Evolutionary conservation across 2,888 invertebrate genomes (phyloP).

Genomic region (Tipula confusa): DNA sequence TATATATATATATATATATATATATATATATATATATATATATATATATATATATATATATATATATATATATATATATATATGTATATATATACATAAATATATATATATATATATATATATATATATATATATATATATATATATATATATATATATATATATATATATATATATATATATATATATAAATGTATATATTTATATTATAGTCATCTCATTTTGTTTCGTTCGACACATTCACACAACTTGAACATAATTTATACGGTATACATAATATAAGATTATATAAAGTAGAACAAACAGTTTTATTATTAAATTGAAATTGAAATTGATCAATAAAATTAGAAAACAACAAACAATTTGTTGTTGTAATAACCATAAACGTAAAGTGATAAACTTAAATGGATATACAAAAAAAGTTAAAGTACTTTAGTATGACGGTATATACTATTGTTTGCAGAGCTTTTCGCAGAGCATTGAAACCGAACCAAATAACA

Average conservation of each 20-base stretch:
- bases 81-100: too few relatives aligned
- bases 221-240: too few relatives aligned
- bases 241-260: background rate
- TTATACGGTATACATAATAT: background rate
- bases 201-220: too few relatives aligned
- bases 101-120: too few relatives aligned
- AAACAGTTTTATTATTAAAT: constrained; percentile 14
- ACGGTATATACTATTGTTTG: background rate
- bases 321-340: constrained; percentile 1
- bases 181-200: too few relatives aligned
- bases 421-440: background rate
- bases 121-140: too few relatives aligned
- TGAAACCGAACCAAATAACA: background rate
- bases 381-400: background rate
- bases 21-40: too few relatives aligned
- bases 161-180: too few relatives aligned
- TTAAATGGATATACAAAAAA: background rate
- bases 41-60: too few relatives aligned
- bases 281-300: background rate
- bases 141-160: too few relatives aligned
- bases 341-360: background rate
- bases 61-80: too few relatives aligned
- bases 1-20: too few relatives aligned
- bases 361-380: background rate
- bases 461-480: background rate